Evolutionary conservation across 1,140 invertebrate species (phyloP), one percentile per base, ranked within the genome.

Genomic region (Triops cancriformis): DNA sequence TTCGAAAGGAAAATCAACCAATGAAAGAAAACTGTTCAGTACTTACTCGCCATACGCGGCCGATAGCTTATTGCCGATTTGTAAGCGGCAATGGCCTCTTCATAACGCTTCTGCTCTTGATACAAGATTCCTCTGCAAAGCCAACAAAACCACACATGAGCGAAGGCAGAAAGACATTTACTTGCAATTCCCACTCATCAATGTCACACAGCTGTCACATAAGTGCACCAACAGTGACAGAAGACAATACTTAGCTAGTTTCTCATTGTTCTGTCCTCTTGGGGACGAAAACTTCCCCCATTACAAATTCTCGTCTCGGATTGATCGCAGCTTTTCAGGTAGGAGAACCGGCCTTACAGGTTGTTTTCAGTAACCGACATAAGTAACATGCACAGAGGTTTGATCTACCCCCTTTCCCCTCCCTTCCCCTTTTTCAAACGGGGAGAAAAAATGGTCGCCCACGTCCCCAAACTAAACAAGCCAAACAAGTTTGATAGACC

Each of bases 41-140:
- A 93, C 94, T 94, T 88, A 98, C 96, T 89, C 84, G 96, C 95
- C 85, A 98, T 89, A 79, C 94, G 94, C 74, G 96, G 95, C 84
- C 97, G 89, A 86, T 93, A 98, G 83, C 94, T 91, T 83, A 98
- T 97, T 42, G 97, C 96, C 78, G 91, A 89, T 84, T 94, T 90
- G 86, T 98, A 98, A 85, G 93, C 96, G 83, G 92, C 88, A 80
- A 98, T 91, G 73, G 96, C 95, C 84, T 96, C 93, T 81, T 94
- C 89, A 83, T 92, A 92, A 81, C 94, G 88, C 82, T 92, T 91
- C 86, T 94, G 91, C 80, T 95, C 93, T 87, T 98, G 96, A 81
- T 95, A 89, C 82, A 98, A 87, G 82, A 97, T 93, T 77, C 96
- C 96, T 83, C 96, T 98, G 90, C 73, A 91, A 92, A 85, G 87